Evolutionary conservation across 2,113 vertebrate species (phyloP).

Genomic region (Emydocephalus ijimae): DNA sequence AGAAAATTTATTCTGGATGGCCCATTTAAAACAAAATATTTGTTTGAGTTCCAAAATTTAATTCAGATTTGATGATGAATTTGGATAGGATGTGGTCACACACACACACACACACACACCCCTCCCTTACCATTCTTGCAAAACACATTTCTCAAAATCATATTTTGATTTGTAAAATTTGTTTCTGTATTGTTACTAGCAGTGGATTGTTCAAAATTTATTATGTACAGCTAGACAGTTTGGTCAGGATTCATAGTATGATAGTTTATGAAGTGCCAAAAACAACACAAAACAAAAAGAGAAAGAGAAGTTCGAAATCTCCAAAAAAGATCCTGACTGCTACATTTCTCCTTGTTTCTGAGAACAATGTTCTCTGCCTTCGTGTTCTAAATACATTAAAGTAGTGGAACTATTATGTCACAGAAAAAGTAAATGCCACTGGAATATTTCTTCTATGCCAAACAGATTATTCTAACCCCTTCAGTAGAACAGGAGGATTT

Average conservation of each 20-base stretch:
- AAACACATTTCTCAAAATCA: neutral
- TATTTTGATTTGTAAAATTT: neutral
- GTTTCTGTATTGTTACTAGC: neutral
- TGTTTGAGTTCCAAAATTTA: neutral
- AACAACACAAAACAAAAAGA: neutral
- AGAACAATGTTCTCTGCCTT: neutral
- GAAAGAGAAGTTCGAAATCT: neutral
- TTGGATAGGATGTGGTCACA: neutral
- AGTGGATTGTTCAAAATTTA: neutral
- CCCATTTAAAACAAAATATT: neutral
- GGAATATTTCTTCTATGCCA: neutral
- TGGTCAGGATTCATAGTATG: neutral
- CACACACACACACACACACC: too few relatives aligned
- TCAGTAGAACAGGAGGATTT: neutral
- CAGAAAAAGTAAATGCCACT: neutral
- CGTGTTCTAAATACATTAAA: neutral
- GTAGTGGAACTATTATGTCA: neutral
- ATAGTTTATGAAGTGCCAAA: neutral
- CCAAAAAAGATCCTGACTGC: neutral
- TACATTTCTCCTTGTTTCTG: neutral
- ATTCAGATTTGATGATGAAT: neutral
- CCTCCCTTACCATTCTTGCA: too few relatives aligned
- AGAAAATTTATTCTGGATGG: neutral
- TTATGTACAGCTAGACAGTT: neutral
- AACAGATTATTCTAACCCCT: neutral